phyloP scores from a whole-genome alignment of 2,797 vertebrate genomes.

The Sebastes matsubarae region DNA sequence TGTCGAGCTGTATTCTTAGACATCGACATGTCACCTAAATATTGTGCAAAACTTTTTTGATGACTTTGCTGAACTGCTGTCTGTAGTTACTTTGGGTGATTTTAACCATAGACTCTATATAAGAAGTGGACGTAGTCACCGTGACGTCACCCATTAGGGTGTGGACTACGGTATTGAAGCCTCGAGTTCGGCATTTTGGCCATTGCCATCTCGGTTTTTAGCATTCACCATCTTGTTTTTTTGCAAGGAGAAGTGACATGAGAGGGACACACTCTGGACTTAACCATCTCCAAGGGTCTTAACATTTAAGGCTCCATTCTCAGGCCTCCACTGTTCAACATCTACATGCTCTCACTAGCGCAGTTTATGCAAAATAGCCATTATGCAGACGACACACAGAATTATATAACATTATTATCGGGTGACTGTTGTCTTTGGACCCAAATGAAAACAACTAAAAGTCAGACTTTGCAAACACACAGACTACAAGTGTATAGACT shows the following conservation, averaged over 20 bases:
- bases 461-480: background rate
- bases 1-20: background rate
- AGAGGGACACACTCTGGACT: too few species aligned
- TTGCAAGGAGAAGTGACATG: too few species aligned
- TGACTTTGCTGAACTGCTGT: background rate
- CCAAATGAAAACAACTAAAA: background rate
- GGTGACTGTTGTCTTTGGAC: background rate
- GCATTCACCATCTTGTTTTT: too few species aligned
- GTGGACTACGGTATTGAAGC: too few species aligned
- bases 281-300: background rate
- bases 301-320: background rate
- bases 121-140: too few species aligned
- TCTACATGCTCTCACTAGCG: too few species aligned
- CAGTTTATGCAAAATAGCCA: too few species aligned
- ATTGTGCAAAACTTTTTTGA: background rate
- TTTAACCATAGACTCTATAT: background rate
- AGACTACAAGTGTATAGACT: background rate
- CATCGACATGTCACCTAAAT: background rate
- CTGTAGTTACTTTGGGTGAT: background rate
- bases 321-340: background rate
- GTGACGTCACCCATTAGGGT: too few species aligned
- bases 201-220: too few species aligned
- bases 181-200: too few species aligned
- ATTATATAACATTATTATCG: too few species aligned
- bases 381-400: too few species aligned